Evolutionary conservation across 2,888 invertebrate species (phyloP).

Genomic region (Sarcophaga variegata): DNA sequence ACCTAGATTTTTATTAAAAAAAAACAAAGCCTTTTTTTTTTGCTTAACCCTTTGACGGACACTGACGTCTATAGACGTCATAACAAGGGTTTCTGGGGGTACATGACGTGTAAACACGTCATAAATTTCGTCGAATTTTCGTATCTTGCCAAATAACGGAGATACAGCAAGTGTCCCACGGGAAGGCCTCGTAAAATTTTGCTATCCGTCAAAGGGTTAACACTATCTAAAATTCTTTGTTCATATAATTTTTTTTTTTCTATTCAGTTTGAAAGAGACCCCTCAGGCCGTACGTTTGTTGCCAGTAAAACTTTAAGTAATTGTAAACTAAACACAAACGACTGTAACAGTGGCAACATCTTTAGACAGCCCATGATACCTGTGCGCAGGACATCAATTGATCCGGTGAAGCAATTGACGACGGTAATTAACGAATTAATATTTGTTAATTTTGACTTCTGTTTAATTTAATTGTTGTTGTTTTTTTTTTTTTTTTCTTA

Average conservation of each 20-base stretch:
- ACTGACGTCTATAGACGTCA: too few species aligned
- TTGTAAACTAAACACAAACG: conserved; percentile 62
- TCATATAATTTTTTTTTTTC: conserved; percentile 10
- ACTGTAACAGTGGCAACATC: conserved; percentile 62
- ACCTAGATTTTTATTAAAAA: neutral
- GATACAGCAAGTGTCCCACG: too few species aligned
- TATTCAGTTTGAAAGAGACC: conserved; percentile 73
- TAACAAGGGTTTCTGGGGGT: too few species aligned
- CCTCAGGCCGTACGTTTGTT: conserved; percentile 74
- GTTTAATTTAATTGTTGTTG: too few species aligned
- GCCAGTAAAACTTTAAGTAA: conserved; percentile 74
- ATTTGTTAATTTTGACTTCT: neutral
- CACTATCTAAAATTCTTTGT: neutral
- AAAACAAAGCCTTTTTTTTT: too few species aligned
- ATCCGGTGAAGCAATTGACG: conserved; percentile 76
- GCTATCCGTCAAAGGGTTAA: too few species aligned
- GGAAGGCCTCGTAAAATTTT: too few species aligned
- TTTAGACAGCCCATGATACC: conserved; percentile 78
- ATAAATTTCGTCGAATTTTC: too few species aligned
- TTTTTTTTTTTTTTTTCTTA: conserved; percentile 53
- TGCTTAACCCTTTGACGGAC: too few species aligned
- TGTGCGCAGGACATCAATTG: conserved; percentile 77
- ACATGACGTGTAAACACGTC: too few species aligned
- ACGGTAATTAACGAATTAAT: conserved; percentile 73
- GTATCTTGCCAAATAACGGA: too few species aligned